Base-by-base conservation (phyloP, 2,888 invertebrate genomes). In the Chouioia cunea region DNA sequence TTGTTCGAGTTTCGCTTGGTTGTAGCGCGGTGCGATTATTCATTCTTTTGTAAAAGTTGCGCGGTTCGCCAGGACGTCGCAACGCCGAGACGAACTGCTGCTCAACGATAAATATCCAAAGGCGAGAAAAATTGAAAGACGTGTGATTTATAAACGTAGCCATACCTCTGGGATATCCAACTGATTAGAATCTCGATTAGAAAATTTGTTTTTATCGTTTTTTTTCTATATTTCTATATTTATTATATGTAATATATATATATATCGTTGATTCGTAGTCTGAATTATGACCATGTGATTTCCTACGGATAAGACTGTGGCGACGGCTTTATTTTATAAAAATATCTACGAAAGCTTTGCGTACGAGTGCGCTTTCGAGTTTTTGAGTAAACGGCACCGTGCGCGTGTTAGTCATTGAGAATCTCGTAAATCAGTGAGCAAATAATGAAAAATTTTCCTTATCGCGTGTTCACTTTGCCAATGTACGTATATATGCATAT, bases 401-500 rank as follows among this genome's bases (percentile, higher is more conserved):
- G 65, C 43, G 43, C 43, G 12, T n/a, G 46, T 47, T 48, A 46
- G 69, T 44, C 57, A 52, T 63, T 18, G 52, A 56, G 44, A 44
- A 56, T 36, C 65, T 70, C 69, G 65, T 73, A 73, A 73, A 73
- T 73, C 69, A 70, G 58, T 48, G 53, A 27, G 65, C 44, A 66
- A 59, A 67, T 64, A 71, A 71, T 67, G 53, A 71, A 67, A 67
- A 71, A 63, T 71, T 71, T 71, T 71, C 71, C 67, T 71, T 71
- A 71, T 71, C 71, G 67, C 63, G 20, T n/a, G 50, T 64, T 63
- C 67, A 36, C 14, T 50, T 44, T 23, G 56, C 20, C 20, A 20
- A 47, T 18, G 47, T 22, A 36, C 59, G 50, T 58, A 54, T 27
- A 20, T 12, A 27, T 44, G 18, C 36, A 23, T 12, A 27, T 18